A percentile compares a stretch with the other conserved stretches of the same genome.
Evolutionary conservation across 2,888 invertebrate species (phyloP).

Genomic region (Arctia plantaginis): DNA sequence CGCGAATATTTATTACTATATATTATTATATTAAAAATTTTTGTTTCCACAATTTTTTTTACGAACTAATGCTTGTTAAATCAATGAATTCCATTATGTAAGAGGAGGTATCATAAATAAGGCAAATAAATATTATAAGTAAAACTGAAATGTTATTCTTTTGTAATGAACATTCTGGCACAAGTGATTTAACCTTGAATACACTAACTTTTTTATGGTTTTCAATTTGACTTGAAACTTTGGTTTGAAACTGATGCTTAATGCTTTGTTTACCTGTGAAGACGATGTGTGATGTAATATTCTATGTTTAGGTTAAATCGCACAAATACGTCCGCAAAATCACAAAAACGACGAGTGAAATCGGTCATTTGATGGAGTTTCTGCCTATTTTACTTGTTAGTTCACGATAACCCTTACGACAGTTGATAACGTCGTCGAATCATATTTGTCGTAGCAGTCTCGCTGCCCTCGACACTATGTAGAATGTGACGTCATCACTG

Average conservation of each 20-base stretch:
- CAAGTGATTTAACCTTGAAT: background rate
- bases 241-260: no score
- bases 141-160: background rate
- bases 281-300: background rate
- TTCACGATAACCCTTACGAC: conserved; percentile 42
- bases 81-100: no score
- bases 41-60: no score
- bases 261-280: background rate
- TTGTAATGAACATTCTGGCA: background rate
- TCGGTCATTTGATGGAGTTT: background rate
- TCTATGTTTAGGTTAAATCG: background rate
- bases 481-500: conserved; percentile 74
- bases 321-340: background rate
- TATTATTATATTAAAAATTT: no score
- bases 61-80: no score
- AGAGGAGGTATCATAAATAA: no score
- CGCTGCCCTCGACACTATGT: conserved; percentile 56
- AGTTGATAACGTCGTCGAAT: conserved; percentile 33
- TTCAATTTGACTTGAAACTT: background rate
- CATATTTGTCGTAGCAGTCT: conserved; percentile 41
- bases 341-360: background rate
- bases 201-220: background rate
- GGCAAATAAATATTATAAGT: no score
- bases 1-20: no score
- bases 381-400: conserved; percentile 8